Percentiles rank a stretch among this genome's conserved stretches.
These are phyloP conservation scores for Apus apus DNA, from an alignment of 2,113 vertebrate species.

Conservation along the genomic window DNA sequence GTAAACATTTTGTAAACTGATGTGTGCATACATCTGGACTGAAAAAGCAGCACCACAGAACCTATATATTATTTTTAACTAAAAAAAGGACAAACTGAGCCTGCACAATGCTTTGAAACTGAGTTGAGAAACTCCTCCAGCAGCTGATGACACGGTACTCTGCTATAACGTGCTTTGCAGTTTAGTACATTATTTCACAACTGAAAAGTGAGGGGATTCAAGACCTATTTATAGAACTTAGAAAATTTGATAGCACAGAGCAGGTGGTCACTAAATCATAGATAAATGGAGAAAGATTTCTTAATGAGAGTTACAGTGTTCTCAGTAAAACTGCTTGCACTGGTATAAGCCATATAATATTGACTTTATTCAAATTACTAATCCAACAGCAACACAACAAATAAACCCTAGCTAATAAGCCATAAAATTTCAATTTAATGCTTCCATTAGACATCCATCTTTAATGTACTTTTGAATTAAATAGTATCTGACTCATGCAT, in stretches of 20 bases:
- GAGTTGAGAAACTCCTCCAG: neutral
- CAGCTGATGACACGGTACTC: slow-evolving; percentile 9
- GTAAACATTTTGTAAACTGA: slow-evolving; percentile 12
- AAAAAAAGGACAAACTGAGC: neutral
- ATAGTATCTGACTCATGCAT: neutral
- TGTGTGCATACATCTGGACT: neutral
- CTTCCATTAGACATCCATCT: neutral
- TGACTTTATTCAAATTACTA: slow-evolving; percentile 9
- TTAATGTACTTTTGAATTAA: neutral
- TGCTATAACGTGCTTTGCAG: slow-evolving; percentile 22
- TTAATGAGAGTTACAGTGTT: neutral
- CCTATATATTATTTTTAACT: neutral
- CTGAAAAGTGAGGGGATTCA: slow-evolving; percentile 8
- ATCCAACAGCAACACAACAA: neutral
- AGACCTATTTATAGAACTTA: slow-evolving; percentile 51
- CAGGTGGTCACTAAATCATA: slow-evolving; percentile 1
- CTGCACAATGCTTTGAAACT: neutral
- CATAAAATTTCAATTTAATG: neutral
- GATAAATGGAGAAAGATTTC: neutral
- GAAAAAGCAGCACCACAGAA: slow-evolving; percentile 11
- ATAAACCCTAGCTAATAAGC: neutral
- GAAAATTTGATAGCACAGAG: slow-evolving; percentile 44
- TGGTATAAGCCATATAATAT: neutral
- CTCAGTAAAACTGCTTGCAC: neutral
- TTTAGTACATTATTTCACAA: slow-evolving; percentile 47